A percentile compares a stretch with the other conserved stretches of the same genome.
phyloP scores from a whole-genome alignment of 2,797 vertebrate species.

The Halcyon smyrnensis region DNA sequence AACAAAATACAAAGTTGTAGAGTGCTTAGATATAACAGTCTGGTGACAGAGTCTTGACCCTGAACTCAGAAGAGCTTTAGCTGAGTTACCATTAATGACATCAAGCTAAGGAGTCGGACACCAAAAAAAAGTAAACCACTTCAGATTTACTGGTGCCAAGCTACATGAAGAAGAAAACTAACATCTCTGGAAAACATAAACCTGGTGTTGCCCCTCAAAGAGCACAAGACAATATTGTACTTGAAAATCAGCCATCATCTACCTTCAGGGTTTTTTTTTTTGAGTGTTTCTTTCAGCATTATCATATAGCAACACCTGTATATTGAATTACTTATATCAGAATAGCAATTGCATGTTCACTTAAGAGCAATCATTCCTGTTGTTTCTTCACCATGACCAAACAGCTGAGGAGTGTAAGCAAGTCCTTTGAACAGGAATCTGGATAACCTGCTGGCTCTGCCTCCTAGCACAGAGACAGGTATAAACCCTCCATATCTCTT shows the following conservation, averaged over 20 bases:
- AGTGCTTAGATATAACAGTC: background rate
- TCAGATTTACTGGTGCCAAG: background rate
- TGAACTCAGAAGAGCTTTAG: background rate
- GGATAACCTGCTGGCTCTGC: background rate
- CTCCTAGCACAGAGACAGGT: background rate
- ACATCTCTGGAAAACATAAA: background rate
- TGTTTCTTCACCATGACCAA: background rate
- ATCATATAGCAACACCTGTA: background rate
- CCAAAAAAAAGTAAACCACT: background rate
- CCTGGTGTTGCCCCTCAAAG: background rate
- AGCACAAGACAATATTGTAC: background rate
- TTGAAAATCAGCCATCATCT: background rate
- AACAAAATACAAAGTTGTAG: background rate
- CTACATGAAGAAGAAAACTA: background rate
- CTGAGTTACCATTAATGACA: background rate
- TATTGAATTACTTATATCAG: background rate
- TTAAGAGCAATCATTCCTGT: background rate
- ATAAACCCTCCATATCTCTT: background rate
- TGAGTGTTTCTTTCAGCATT: background rate
- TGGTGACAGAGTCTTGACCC: background rate
- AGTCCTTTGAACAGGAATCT: background rate
- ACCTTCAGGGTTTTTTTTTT: background rate
- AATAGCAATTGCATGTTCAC: background rate
- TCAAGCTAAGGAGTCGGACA: background rate
- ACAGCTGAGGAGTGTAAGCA: background rate